Base-by-base conservation (phyloP, 2,888 invertebrate species). In the Petrolisthes cinctipes region DNA sequence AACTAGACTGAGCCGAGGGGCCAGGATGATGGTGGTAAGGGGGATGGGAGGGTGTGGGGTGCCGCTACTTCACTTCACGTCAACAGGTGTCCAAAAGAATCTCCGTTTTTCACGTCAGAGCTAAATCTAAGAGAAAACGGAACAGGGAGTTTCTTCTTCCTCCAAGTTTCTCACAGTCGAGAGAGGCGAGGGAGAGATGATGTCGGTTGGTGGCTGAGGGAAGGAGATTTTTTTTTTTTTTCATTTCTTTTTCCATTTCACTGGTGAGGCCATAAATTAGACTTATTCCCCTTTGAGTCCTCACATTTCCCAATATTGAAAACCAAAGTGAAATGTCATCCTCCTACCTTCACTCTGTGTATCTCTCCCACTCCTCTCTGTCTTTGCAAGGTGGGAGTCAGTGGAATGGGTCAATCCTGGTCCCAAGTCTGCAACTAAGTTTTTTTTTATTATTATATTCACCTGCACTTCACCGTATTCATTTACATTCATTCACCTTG, bases 401-500 rank as follows among this genome's bases (percentile, higher is more conserved):
- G 79, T 85, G 85, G 85, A 85, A 85, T 85, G 85, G 80, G 84
- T 57, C 56, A 68, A 68, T 66, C 80, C 51, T 85, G 85, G 85
- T 85, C 85, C 85, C 85, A 54, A 56, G 68, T 79, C 68, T 79
- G 61, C 78, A n/a, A 17, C 54, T 57, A 76, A 68, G 66, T 82
- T 82, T 17, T 51, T 51, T 53, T 37, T 76, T 14, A 20, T 17
- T 57, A 76, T 71, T 56, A 54, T 37, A n/a, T 56, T 20, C 57
- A 20, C 80, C 4, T n/a, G n/a, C 5, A 14, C 23, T 53, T 37
- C 61, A 6, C 73, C 51, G n/a, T 68, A 37, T 68, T 82, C 53
- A 68, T 20, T 83, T 75, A 83, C 57, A 83, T 56, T 57, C 56
- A 54, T 61, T 61, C 17, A 17, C 17, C 17, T 61, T 11, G 11